These are phyloP conservation scores for Phylloscopus whistleri DNA, from an alignment of 2,113 vertebrate species.

Conservation along the genomic window DNA sequence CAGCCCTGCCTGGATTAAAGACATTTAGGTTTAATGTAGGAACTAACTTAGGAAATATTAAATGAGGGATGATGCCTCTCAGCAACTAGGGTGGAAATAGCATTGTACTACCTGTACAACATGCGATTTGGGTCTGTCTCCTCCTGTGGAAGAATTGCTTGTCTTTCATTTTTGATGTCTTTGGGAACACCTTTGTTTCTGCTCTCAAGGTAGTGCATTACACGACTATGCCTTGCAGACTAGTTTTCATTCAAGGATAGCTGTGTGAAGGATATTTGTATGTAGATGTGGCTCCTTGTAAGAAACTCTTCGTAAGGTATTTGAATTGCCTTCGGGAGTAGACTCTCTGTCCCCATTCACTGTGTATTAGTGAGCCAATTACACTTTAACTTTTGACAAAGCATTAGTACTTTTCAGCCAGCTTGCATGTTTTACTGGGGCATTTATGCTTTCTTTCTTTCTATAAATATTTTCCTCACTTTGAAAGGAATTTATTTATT, in stretches of 20 bases:
- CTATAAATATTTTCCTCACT: not conserved
- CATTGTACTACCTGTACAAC: fast-evolving
- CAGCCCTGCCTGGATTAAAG: not conserved
- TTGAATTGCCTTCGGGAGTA: not conserved
- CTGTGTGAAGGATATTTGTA: not conserved
- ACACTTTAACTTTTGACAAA: not conserved
- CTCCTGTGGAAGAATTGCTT: not conserved
- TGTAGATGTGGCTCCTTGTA: not conserved
- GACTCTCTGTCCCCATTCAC: not conserved
- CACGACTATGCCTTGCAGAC: not conserved
- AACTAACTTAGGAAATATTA: not conserved
- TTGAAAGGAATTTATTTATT: not conserved
- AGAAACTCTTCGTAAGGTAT: not conserved
- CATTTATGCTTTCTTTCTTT: not conserved
- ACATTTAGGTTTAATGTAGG: not conserved
- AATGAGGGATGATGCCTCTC: not conserved
- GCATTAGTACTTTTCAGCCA: not conserved
- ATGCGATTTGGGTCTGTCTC: fast-evolving
- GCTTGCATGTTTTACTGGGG: not conserved
- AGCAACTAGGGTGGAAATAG: not conserved
- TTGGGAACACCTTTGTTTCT: not conserved
- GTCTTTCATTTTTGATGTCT: not conserved
- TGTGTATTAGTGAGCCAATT: not conserved
- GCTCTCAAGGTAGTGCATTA: not conserved
- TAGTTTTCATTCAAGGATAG: not conserved